Base-by-base conservation (phyloP, 2,888 invertebrate species). In the Seira ritae region DNA sequence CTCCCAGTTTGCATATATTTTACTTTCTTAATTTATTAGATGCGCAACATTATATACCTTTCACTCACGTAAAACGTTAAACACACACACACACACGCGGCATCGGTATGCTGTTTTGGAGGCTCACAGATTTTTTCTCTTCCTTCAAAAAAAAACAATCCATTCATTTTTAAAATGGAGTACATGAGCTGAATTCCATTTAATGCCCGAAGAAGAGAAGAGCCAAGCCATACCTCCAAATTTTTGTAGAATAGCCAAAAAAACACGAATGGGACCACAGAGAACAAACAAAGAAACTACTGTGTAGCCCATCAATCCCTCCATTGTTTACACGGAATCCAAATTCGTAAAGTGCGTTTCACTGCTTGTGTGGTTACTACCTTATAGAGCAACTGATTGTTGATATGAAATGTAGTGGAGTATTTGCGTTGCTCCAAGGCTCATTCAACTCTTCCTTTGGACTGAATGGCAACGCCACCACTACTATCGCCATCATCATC, bases 401-500 rank as follows among this genome's bases (percentile, higher is more conserved):
- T 50, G 50, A 50, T 50, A 50, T 2, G 12, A 50, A 50, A n/a
- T 8, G 15, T 3, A 50, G 6, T 50, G n/a, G 2, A 31, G 50
- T 50, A 50, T 50, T 50, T 50, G 50, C 15, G 2, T n/a, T n/a
- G 50, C 50, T 50, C 12, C 15, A 15, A 50, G 31, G 31, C 31
- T 31, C 8, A 31, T 50, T n/a, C 50, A 50, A 12, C 17, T 15
- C 50, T 42, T 4, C 42, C 12, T 42, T 42, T 42, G 42, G 15
- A 50, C 31, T 4, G 31, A 31, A 31, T 8, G 31, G 31, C 31
- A 50, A 50, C 50, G 12, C 15, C 12, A 50, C 50, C 8, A 17
- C 12, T 1, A 20, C 24, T 24, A 31, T 31, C n/a, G 71, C 55
- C 76, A 71, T 69, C 72, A 82, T 81, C 76, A 76, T 69, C 72